Conservation (phyloP, 2,888 invertebrate species). For the Listrodromus nycthemerus region DNA sequence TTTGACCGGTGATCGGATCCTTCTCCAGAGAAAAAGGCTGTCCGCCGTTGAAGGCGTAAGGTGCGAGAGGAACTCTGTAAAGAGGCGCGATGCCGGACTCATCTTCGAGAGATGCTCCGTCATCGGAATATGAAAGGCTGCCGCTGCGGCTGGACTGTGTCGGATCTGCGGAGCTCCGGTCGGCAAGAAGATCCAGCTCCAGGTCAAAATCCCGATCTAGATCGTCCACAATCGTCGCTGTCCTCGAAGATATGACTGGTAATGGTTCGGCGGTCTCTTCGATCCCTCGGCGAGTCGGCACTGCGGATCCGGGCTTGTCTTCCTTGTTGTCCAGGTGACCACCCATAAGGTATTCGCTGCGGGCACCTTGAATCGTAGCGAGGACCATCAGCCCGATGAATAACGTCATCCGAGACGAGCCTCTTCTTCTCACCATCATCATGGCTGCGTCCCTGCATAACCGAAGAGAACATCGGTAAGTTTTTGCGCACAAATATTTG, state of each 20-base stretch:
- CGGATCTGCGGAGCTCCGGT: conserved; percentile 75
- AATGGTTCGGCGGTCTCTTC: conserved; percentile 40
- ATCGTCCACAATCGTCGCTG: conserved; percentile 72
- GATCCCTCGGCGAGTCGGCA: conserved; percentile 46
- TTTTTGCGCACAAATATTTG: background rate
- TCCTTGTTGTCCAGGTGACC: conserved; percentile 79
- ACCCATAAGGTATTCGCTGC: conserved; percentile 77
- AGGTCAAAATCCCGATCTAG: conserved; percentile 72
- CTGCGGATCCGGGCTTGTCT: background rate
- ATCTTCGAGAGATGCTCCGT: conserved; percentile 26
- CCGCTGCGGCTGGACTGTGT: conserved; percentile 52
- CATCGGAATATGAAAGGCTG: conserved; percentile 11
- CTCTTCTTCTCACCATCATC: conserved; percentile 50
- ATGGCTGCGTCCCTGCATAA: conserved; percentile 44
- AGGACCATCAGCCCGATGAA: conserved; percentile 12
- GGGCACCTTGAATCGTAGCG: conserved; percentile 18
- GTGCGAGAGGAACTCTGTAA: conserved; percentile 78
- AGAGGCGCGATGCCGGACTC: conserved; percentile 72
- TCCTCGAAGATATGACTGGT: conserved; percentile 69
- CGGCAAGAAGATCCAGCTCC: conserved; percentile 76
- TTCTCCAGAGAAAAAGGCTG: conserved; percentile 90
- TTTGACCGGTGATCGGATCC: conserved; percentile 88
- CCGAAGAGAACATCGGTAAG: background rate
- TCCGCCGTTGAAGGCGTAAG: conserved; percentile 87
- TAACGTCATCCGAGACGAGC: conserved; percentile 3